Percentiles rank a stretch among this genome's conserved stretches.
These are phyloP conservation scores for Chaetogeoica ovagalla DNA, from an alignment of 2,888 invertebrate genomes.

Conservation along the genomic window DNA sequence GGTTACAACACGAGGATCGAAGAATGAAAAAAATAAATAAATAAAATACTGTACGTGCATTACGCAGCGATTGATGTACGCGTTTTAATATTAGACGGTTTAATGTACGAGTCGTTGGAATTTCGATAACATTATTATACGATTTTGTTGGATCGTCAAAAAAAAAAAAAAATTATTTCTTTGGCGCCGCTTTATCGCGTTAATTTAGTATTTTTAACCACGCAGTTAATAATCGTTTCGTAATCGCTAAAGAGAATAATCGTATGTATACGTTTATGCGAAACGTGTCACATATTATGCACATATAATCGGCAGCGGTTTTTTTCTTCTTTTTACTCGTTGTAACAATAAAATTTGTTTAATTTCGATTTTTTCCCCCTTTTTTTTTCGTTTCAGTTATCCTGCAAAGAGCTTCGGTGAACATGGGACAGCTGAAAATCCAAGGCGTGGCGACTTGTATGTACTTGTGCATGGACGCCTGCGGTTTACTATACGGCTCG, in stretches of 20 bases:
- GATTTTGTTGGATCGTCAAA: not conserved
- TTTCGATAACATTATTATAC: not conserved
- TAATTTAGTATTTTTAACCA: not conserved
- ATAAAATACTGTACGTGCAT: too few relatives aligned
- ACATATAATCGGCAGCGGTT: not conserved
- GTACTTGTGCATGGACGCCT: constrained; percentile 86
- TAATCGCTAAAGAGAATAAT: not conserved
- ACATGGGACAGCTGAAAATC: constrained; percentile 81
- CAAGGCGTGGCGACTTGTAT: constrained; percentile 85
- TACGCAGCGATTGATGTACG: too few relatives aligned
- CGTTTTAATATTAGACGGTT: not conserved
- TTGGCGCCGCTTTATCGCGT: constrained; percentile 23
- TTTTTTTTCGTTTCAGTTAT: constrained; percentile 65
- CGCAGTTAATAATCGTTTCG: constrained; percentile 10
- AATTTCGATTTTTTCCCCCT: constrained; percentile 11
- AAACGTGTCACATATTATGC: not conserved
- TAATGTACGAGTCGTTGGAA: not conserved
- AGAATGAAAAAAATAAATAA: too few relatives aligned
- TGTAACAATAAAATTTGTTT: too few relatives aligned
- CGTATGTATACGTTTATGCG: too few relatives aligned
- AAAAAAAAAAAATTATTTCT: not conserved
- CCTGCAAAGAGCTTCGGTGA: constrained; percentile 71
- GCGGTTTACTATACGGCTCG: constrained; percentile 84
- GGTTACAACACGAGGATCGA: too few relatives aligned
- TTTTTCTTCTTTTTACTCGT: not conserved